These are phyloP conservation scores for Camponotus floridanus DNA, from an alignment of 1,140 invertebrate species.

Conservation along the genomic window DNA sequence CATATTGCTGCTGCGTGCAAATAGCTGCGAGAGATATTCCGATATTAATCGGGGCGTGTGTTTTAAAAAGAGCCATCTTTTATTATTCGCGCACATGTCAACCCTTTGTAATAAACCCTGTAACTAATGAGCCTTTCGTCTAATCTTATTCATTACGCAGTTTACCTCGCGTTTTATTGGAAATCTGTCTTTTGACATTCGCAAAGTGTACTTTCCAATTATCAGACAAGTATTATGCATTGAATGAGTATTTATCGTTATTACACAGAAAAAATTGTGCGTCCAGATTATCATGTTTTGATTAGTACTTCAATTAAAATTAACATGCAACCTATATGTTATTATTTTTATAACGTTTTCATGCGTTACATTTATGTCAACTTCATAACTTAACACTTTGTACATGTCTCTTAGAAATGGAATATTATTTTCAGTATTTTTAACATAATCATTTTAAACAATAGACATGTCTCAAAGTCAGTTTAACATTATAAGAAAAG, in stretches of 20 bases:
- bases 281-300: no score
- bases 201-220: slow-evolving; percentile 5
- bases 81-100: slow-evolving; percentile 28
- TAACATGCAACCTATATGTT: no score
- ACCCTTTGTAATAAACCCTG: slow-evolving; percentile 18
- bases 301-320: no score
- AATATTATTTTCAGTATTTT: no score
- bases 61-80: slow-evolving; percentile 13
- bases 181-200: background rate
- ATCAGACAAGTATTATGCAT: background rate
- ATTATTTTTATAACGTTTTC: no score
- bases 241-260: background rate
- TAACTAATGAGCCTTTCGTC: background rate
- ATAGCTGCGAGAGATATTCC: slow-evolving; percentile 43
- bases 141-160: background rate
- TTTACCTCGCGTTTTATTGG: background rate
- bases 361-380: no score
- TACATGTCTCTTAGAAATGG: no score
- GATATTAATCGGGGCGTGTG: slow-evolving; percentile 28
- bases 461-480: no score
- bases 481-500: no score
- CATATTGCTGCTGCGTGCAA: slow-evolving; percentile 58
- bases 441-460: no score
- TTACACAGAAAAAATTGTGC: no score
- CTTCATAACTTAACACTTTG: no score